Conservation (phyloP, 2,797 vertebrate species). For the Danio kyathit region DNA sequence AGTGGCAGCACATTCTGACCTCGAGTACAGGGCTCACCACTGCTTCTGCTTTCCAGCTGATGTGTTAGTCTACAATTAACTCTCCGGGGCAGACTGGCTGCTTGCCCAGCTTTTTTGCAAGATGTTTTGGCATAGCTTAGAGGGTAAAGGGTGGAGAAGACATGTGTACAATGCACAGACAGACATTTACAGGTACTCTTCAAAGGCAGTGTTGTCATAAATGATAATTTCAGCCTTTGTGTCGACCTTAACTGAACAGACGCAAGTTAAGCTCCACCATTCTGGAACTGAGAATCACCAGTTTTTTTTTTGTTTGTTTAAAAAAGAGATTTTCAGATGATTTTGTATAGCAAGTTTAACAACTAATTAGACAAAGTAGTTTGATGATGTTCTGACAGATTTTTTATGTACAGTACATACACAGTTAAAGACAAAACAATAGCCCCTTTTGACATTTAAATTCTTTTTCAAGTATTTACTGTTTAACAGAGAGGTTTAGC, state of each 20-base stretch:
- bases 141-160: slow-evolving; percentile 51
- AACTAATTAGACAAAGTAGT: too few relatives aligned
- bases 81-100: slow-evolving; percentile 70
- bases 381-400: too few relatives aligned
- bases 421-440: too few relatives aligned
- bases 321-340: too few relatives aligned
- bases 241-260: background rate
- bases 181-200: slow-evolving; percentile 54
- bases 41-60: slow-evolving; percentile 70
- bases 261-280: too few relatives aligned
- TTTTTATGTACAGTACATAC: too few relatives aligned
- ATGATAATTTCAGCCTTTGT: slow-evolving; percentile 41
- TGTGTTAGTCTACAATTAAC: slow-evolving; percentile 75
- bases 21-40: slow-evolving; percentile 67
- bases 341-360: too few relatives aligned
- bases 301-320: too few relatives aligned
- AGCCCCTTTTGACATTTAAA: too few relatives aligned
- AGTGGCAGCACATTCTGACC: slow-evolving; percentile 68
- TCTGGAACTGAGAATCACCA: too few relatives aligned
- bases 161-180: slow-evolving; percentile 36
- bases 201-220: slow-evolving; percentile 27
- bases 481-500: too few relatives aligned
- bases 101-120: slow-evolving; percentile 66
- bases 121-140: slow-evolving; percentile 58
- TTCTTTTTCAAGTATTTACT: too few relatives aligned